Base-by-base conservation (phyloP, 2,888 invertebrate species). In the Myathropa florea region DNA sequence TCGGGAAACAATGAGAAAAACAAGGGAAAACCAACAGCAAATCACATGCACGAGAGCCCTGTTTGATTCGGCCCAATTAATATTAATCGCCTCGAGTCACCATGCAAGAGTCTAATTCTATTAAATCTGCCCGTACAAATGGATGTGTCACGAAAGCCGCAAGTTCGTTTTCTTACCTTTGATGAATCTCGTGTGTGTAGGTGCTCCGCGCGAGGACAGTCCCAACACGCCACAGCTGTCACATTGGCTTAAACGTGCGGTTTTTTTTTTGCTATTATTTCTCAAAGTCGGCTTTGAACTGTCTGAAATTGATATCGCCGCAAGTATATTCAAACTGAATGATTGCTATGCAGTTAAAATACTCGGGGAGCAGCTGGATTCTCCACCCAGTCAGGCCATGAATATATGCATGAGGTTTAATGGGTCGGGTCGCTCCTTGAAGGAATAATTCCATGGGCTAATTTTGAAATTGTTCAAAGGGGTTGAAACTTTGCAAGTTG, bases 71-170 rank as follows among this genome's bases (percentile, higher is more conserved):
- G 26, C 75, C 75, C 81, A 84, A 84, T 84, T 81, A 84, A 84
- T 84, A 84, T 84, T 84, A 82, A 85, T 82, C 85, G 81, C 82
- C 77, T 73, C 71, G 68, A 76, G 82, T 85, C 81, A 85, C 72
- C 85, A 85, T 85, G 82, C 85, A 82, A 85, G 77, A 68, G 77
- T 85, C 82, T 77, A 73, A 85, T 85, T 82, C 85, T 82, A 85
- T 82, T 85, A 85, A 82, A 85, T 85, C 85, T 85, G 82, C 63
- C 63, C 63, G 77, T 73, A 85, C 85, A 85, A 85, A 82, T 85
- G 82, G 85, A 82, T 72, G 68, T 77, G 85, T 85, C 85, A 85
- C 82, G 85, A 82, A 77, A 33, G 85, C 59, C 64, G 39, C 39
- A 39, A 57, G 28, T 30, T n/a, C 60, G 39, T 26, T 63, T 72